phyloP scores from a whole-genome alignment of 2,113 vertebrate species.

The Mobula birostris region DNA sequence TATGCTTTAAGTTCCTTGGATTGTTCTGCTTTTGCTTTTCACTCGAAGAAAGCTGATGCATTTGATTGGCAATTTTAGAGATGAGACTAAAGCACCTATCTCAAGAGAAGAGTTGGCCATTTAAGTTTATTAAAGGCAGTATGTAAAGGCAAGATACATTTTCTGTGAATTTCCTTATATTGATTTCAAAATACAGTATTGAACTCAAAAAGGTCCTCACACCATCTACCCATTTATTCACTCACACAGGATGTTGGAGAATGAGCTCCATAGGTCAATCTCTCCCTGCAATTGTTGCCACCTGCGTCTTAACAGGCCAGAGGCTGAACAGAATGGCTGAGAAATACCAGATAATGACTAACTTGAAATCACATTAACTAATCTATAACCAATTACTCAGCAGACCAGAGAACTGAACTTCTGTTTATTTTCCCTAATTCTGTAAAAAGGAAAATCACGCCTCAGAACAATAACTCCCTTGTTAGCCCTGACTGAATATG shows the following conservation, averaged over 20 bases:
- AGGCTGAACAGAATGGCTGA: background rate
- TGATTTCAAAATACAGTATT: no score
- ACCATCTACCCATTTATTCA: background rate
- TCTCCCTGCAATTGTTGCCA: background rate
- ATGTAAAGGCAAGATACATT: no score
- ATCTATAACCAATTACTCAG: background rate
- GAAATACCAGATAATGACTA: background rate
- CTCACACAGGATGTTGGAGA: background rate
- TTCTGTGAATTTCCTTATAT: no score
- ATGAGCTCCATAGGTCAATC: background rate
- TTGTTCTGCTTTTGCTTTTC: background rate
- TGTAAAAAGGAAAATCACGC: background rate
- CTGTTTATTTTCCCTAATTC: background rate
- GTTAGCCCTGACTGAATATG: background rate
- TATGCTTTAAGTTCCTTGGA: background rate
- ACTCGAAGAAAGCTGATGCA: background rate
- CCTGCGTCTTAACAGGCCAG: background rate
- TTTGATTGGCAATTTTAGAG: background rate
- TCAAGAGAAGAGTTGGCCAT: no score
- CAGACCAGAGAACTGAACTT: background rate
- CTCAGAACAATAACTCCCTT: background rate
- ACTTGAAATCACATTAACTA: background rate
- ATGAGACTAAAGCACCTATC: background rate
- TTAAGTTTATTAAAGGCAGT: no score
- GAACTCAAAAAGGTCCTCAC: background rate